phyloP scores from a whole-genome alignment of 2,113 vertebrate genomes.

The Menura novaehollandiae region DNA sequence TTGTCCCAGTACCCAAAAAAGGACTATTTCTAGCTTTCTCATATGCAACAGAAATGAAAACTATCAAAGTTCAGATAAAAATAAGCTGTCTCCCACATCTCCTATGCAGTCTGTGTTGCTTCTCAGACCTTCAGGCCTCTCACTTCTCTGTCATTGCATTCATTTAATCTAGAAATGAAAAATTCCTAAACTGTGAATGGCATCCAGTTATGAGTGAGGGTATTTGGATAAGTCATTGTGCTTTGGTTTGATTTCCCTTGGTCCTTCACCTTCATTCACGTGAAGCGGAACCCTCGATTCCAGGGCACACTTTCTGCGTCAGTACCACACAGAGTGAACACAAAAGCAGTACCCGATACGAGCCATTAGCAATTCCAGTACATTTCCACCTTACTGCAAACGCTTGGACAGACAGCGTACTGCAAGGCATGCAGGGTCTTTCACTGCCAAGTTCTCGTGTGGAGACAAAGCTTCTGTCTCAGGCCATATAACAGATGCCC shows the following conservation, averaged over 20 bases:
- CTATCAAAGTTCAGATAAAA: neutral
- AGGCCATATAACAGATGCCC: neutral
- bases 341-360: rapidly evolving
- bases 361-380: neutral
- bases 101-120: neutral
- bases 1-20: neutral
- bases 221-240: neutral
- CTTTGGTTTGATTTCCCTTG: neutral
- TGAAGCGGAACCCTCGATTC: neutral
- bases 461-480: neutral
- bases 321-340: neutral
- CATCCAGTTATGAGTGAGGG: neutral
- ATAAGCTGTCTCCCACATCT: neutral
- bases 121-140: neutral
- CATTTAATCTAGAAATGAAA: neutral
- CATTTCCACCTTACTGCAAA: neutral
- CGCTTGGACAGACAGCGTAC: neutral
- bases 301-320: rapidly evolving
- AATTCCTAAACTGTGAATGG: neutral
- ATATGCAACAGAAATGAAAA: neutral
- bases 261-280: neutral
- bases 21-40: neutral
- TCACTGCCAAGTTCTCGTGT: neutral
- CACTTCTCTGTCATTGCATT: neutral
- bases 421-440: neutral